Conservation (phyloP, 2,797 vertebrate genomes). For the Cynopterus sphinx region DNA sequence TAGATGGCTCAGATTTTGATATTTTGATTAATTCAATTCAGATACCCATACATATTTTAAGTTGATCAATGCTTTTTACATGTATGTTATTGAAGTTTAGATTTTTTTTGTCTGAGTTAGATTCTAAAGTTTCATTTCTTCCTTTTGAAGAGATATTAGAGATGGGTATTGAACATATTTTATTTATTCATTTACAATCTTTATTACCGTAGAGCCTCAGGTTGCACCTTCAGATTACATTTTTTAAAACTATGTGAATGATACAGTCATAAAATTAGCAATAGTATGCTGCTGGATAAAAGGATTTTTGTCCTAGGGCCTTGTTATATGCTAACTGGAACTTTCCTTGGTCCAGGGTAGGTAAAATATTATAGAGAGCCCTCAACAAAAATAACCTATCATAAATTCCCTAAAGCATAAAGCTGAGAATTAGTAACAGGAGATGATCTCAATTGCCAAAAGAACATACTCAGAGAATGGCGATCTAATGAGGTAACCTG, state of each 20-base stretch:
- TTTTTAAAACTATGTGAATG: conserved; percentile 73
- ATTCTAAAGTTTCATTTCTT: conserved; percentile 47
- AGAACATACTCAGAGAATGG: conserved; percentile 56
- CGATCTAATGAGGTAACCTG: conserved; percentile 53
- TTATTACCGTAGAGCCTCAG: conserved; percentile 64
- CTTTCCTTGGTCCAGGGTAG: conserved; percentile 46
- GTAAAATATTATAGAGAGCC: conserved; percentile 52
- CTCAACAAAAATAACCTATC: conserved; percentile 42
- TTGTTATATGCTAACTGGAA: conserved; percentile 22
- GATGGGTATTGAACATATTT: conserved; percentile 31
- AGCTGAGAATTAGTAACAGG: neutral
- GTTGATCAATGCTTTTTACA: neutral
- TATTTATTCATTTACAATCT: conserved; percentile 63
- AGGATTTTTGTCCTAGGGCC: conserved; percentile 60
- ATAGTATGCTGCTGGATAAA: conserved; percentile 27
- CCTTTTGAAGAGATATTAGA: neutral
- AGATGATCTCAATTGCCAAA: conserved; percentile 40
- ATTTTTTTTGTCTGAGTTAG: conserved; percentile 34
- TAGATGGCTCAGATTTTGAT: neutral
- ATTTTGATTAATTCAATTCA: conserved; percentile 41
- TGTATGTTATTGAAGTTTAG: neutral
- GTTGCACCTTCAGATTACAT: conserved; percentile 65
- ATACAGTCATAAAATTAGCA: conserved; percentile 64
- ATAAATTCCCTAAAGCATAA: conserved; percentile 60
- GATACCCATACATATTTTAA: neutral